phyloP scores from a whole-genome alignment of 2,888 invertebrate species.

The Oligia fasciuncula region DNA sequence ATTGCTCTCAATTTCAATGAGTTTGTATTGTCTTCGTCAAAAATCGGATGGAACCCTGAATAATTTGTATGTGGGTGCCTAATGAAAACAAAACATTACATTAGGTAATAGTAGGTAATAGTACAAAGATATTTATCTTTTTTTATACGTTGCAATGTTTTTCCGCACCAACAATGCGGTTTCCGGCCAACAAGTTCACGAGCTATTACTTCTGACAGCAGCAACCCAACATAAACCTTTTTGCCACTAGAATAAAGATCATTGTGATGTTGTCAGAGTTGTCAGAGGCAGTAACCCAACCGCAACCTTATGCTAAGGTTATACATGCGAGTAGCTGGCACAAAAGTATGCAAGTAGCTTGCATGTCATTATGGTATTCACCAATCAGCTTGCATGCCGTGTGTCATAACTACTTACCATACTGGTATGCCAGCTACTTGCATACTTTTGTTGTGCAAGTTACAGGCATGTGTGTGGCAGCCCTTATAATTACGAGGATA shows the following conservation, averaged over 20 bases:
- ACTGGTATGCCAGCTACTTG: no score
- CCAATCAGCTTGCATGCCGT: no score
- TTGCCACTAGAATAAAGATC: background rate
- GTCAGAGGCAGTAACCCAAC: background rate
- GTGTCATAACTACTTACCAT: no score
- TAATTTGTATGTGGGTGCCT: background rate
- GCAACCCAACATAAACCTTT: background rate
- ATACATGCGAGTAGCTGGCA: no score
- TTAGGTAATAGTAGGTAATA: background rate
- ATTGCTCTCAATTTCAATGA: slow-evolving; percentile 16
- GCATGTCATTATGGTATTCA: no score
- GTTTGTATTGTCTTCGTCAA: background rate
- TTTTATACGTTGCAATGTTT: background rate
- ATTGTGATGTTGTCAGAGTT: background rate
- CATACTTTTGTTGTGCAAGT: no score
- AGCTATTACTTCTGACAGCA: background rate
- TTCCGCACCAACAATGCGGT: background rate
- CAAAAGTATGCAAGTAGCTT: no score
- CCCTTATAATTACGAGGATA: background rate
- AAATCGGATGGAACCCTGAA: background rate
- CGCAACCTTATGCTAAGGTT: background rate
- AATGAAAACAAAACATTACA: background rate
- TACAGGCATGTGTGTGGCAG: no score
- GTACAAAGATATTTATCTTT: background rate
- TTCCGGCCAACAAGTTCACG: background rate